Percentiles rank a stretch among this genome's conserved stretches.
phyloP scores from a whole-genome alignment of 2,797 vertebrate genomes.

The Chelon labrosus region DNA sequence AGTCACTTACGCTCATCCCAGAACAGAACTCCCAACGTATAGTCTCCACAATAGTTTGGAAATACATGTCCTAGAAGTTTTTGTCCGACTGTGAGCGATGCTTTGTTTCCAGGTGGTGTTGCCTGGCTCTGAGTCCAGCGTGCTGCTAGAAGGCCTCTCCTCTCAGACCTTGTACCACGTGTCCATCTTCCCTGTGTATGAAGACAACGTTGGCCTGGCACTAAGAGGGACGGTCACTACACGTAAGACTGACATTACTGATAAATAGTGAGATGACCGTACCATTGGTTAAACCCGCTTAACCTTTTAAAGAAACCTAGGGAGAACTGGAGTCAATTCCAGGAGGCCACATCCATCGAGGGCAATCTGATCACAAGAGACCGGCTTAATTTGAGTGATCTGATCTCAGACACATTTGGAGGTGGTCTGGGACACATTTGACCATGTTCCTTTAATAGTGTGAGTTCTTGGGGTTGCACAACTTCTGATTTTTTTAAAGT shows the following conservation, averaged over 20 bases:
- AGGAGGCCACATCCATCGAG: no score
- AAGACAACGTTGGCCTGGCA: conserved; percentile 80
- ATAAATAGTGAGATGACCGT: not conserved
- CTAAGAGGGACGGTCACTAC: conserved; percentile 91
- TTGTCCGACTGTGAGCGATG: not conserved
- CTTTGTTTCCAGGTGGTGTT: conserved; percentile 85
- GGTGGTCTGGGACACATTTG: no score
- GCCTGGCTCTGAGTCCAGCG: conserved; percentile 82
- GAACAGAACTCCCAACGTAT: no score
- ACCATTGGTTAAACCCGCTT: not conserved
- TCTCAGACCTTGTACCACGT: conserved; percentile 91
- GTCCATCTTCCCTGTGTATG: conserved; percentile 90
- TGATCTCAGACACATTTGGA: no score
- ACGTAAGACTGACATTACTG: conserved; percentile 79
- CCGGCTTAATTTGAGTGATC: no score
- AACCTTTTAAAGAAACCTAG: not conserved
- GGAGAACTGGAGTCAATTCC: no score
- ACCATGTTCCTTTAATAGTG: no score
- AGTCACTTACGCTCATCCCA: no score
- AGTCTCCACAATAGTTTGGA: no score
- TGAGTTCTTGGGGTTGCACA: no score
- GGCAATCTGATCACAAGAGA: no score
- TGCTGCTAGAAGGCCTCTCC: conserved; percentile 86
- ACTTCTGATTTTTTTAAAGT: no score
- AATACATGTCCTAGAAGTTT: not conserved